Evolutionary conservation across 2,888 invertebrate species (phyloP).

Genomic region (Eristalinus aeneus): DNA sequence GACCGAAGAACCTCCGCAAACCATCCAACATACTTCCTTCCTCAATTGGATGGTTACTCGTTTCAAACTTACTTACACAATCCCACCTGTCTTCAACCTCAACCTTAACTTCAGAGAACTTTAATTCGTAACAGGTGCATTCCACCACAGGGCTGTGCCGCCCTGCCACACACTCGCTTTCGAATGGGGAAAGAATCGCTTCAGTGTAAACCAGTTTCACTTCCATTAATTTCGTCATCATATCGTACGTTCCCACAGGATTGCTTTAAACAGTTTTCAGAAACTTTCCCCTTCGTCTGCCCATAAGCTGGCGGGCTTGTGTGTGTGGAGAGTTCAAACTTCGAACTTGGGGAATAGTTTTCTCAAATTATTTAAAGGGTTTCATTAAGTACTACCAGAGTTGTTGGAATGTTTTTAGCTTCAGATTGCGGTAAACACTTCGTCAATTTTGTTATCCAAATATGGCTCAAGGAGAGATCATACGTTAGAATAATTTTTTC

Average conservation of each 20-base stretch:
- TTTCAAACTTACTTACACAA: background rate
- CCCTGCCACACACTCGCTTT: background rate
- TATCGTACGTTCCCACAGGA: background rate
- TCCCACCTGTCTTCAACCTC: background rate
- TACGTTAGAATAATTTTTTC: no score
- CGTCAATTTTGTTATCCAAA: no score
- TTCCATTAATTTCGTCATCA: background rate
- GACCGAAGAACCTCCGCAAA: background rate
- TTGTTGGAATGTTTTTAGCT: background rate
- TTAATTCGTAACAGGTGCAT: background rate
- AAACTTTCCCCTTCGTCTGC: background rate
- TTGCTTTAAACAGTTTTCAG: background rate
- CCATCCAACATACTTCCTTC: no score
- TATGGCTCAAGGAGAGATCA: no score
- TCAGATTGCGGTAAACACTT: background rate
- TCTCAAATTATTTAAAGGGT: conserved; percentile 2
- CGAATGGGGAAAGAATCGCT: background rate
- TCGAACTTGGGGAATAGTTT: conserved; percentile 8
- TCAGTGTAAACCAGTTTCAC: background rate
- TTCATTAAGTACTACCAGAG: background rate
- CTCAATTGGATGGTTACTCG: background rate
- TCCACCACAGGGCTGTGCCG: background rate
- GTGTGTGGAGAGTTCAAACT: background rate
- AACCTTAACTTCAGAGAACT: background rate
- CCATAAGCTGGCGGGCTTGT: background rate